phyloP scores from a whole-genome alignment of 2,113 vertebrate species.

The Corythaixoides concolor region DNA sequence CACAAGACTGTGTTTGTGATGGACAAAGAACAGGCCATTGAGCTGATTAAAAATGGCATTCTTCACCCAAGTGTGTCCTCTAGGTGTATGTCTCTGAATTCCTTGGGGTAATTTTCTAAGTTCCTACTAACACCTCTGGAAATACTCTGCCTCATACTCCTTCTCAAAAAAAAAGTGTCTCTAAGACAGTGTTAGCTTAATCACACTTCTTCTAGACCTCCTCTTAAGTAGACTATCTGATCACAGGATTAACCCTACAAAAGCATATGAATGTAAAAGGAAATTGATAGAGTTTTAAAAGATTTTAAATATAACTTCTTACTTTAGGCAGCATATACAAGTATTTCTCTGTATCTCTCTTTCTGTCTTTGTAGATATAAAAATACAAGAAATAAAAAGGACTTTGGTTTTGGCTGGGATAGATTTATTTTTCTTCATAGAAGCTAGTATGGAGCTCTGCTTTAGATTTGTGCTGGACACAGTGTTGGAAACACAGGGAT shows the following conservation, averaged over 20 bases:
- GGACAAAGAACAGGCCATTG: not conserved
- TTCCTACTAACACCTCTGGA: not conserved
- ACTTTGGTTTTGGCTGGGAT: too few relatives aligned
- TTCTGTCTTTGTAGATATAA: not conserved
- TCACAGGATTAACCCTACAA: not conserved
- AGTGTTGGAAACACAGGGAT: too few relatives aligned
- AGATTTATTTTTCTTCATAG: too few relatives aligned
- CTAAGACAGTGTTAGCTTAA: not conserved
- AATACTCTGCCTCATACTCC: not conserved
- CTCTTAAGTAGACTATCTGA: not conserved
- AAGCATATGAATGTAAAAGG: not conserved
- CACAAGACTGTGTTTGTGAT: not conserved
- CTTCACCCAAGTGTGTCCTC: not conserved
- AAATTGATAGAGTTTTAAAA: not conserved
- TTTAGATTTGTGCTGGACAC: too few relatives aligned
- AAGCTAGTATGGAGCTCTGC: too few relatives aligned
- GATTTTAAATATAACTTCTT: not conserved
- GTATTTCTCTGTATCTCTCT: not conserved
- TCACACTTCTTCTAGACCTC: not conserved
- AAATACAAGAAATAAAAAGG: too few relatives aligned
- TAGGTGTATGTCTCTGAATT: not conserved
- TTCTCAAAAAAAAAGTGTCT: not conserved
- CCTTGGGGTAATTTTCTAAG: not conserved
- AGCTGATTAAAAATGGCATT: not conserved
- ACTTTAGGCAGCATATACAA: not conserved